Evolutionary conservation across 2,797 vertebrate genomes (phyloP), one percentile per base, ranked within the genome.

Genomic region (Sarcoramphus papa): DNA sequence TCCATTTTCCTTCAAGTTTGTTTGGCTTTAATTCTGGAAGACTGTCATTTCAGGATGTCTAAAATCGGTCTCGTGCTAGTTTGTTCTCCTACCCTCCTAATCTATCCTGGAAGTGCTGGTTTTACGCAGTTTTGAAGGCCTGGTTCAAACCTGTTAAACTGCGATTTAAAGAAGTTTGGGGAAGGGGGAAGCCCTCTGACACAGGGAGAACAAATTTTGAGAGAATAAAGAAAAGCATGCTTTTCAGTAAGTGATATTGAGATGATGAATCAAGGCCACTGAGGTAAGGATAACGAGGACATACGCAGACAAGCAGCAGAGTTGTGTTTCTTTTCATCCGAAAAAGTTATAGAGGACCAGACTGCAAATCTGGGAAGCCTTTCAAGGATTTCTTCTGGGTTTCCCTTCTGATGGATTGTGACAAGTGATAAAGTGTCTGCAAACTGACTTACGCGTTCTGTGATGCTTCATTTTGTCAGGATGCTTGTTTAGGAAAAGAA

Each of bases 381-480:
- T 51, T 60, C 20, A 62, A 70, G 21, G 35, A 40, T 35, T 87
- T 31, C 14, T 56, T 57, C 65, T 54, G 35, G 1, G 6, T 47
- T 67, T 88, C 47, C 28, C 12, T 80, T 95, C 59, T 85, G 7
- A 5, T 4, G 30, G 35, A 21, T 51, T 76, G 63, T 90, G 82
- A n/a, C 33, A 31, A 28, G 35, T 53, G 33, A n/a, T 63, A 21
- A 85, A 77, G 47, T 6, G 11, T 57, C 72, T 65, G 27, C 45
- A 85, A 57, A 68, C 33, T 68, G 68, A 56, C 13, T 56, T 50
- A n/a, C 0, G 3, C 4, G 2, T 53, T 76, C 14, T 35, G 0
- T 40, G 60, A 47, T 37, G 12, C 40, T 73, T 85, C 10, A 5
- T 24, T 90, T 69, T 40, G 24, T 37, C 48, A 62, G 57, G 25